phyloP scores from a whole-genome alignment of 2,888 invertebrate species.

The Alloscopus bannaensis region DNA sequence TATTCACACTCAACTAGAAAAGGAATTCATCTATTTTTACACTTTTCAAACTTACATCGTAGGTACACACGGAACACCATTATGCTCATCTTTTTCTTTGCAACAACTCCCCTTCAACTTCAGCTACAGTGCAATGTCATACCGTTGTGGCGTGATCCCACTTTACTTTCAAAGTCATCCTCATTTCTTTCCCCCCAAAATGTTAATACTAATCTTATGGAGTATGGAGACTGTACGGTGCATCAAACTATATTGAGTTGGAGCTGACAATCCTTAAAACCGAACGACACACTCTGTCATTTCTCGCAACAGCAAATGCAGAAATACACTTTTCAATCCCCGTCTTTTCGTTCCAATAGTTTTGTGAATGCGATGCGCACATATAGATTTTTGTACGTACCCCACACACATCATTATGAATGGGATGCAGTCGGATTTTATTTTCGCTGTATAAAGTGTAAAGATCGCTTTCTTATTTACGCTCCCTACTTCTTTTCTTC shows the following conservation, averaged over 20 bases:
- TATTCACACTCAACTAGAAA: conserved; percentile 31
- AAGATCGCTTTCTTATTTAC: conserved; percentile 10
- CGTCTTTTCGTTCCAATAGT: neutral
- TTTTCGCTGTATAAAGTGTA: neutral
- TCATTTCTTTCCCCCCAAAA: conserved; percentile 34
- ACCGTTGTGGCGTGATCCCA: conserved; percentile 51
- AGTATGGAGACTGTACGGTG: no score
- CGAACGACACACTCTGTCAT: conserved; percentile 9
- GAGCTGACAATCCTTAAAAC: conserved; percentile 12
- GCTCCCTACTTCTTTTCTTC: conserved; percentile 22
- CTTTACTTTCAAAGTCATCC: conserved; percentile 58
- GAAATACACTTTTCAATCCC: neutral
- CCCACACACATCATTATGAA: neutral
- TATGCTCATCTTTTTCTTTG: conserved; percentile 4
- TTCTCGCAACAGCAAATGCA: conserved; percentile 13
- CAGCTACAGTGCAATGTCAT: conserved; percentile 41
- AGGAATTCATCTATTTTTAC: conserved; percentile 40
- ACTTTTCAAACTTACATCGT: neutral
- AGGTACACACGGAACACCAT: neutral
- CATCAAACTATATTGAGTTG: conserved; percentile 12
- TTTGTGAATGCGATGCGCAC: neutral
- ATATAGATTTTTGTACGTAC: neutral
- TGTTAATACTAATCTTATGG: neutral
- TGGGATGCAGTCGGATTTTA: neutral
- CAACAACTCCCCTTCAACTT: conserved; percentile 7